Evolutionary conservation across 2,888 invertebrate species (phyloP), one percentile per base, ranked within the genome.

Genomic region (Cataglyphis livida): DNA sequence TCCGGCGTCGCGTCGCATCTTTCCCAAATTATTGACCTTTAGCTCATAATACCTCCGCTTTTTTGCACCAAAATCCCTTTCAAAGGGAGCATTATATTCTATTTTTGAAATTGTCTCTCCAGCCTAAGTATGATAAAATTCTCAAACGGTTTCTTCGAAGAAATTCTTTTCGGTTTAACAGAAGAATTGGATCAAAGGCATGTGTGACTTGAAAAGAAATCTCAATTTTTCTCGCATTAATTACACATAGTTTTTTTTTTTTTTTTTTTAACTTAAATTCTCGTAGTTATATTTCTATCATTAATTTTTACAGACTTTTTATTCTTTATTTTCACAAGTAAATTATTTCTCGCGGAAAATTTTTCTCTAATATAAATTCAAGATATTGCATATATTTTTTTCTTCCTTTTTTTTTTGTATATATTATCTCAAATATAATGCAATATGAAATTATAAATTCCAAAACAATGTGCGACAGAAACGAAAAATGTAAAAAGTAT

Each of bases 11-110:
- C 35, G 7, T 73, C 57, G 38, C 41, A 38, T 75, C 81, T 75
- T 51, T 25, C 9, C 48, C 76, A 38, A 81, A 81, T 76, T 81
- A 81, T 81, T 81, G 81, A 75, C 48, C 51, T 25, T 35, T 38
- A 18, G n/a, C 62, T 62, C 71, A 35, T 71, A 44, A 70, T 21
- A 21, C 18, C 25, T 32, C 57, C 18, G 57, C 57, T 59, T 78
- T 78, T 78, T 59, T 59, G 15, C 41, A 44, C 9, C 9, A 41
- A 57, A 25, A 1, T 0, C n/a, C n/a, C 54, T 57, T n/a, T 35
- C 35, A 6, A 21, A 41, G 32, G 28, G 28, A 54, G 41, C 38
- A 25, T 18, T 12, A 4, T 25, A 32, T 57, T 57, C 57, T 41
- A 41, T 1, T 57, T 15, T 41, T 21, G 2, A 21, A 70, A 21